Percentiles rank a stretch among this genome's conserved stretches.
Evolutionary conservation across 2,113 vertebrate species (phyloP).

Genomic region (Ceyx cyanopectus): DNA sequence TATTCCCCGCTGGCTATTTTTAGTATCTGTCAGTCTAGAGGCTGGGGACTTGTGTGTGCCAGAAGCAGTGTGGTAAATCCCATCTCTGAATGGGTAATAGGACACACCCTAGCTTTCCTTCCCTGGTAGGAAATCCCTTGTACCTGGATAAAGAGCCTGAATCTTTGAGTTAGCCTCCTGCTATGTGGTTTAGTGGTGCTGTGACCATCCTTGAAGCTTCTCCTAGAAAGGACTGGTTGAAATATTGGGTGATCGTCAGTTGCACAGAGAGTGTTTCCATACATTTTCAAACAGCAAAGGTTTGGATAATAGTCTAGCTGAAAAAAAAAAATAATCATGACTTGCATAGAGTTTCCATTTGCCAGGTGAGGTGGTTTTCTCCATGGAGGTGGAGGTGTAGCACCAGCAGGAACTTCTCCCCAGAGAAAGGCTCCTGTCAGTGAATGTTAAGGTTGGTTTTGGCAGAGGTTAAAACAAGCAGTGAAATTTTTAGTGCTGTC

Average conservation of each 20-base stretch:
- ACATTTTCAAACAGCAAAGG: neutral
- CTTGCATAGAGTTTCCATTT: neutral
- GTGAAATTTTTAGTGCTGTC: neutral
- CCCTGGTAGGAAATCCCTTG: neutral
- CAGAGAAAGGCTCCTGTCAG: neutral
- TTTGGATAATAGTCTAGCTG: neutral
- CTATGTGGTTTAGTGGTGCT: neutral
- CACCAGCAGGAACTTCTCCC: neutral
- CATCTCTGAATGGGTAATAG: slow-evolving; percentile 46
- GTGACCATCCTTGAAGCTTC: neutral
- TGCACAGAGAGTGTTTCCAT: neutral
- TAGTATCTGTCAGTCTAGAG: slow-evolving; percentile 19
- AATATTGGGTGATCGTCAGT: neutral
- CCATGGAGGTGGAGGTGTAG: neutral
- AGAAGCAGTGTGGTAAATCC: slow-evolving; percentile 48
- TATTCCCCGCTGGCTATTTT: slow-evolving; percentile 1
- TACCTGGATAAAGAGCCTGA: neutral
- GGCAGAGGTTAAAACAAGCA: neutral
- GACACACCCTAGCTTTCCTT: neutral
- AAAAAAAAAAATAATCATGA: neutral
- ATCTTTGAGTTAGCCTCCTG: neutral
- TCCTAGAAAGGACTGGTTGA: neutral
- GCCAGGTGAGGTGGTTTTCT: neutral
- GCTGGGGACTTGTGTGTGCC: neutral
- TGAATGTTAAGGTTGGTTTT: neutral